phyloP scores from a whole-genome alignment of 2,888 invertebrate genomes.

The Amitus sp. region DNA sequence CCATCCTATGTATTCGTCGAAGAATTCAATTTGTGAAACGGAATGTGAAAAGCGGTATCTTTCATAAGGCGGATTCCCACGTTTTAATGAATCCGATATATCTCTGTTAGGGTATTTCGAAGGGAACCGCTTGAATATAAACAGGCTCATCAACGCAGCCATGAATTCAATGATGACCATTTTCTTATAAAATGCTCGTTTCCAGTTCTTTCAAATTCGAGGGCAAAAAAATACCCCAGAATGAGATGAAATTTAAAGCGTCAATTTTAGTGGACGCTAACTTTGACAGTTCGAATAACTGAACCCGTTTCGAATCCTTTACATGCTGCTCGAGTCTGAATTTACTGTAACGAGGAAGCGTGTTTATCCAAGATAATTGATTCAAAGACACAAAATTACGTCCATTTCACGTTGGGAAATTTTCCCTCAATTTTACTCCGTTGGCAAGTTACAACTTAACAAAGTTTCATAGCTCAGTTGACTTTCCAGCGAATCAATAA shows the following conservation, averaged over 20 bases:
- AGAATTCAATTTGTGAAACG: neutral
- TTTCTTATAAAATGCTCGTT: too few species aligned
- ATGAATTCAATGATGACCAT: neutral
- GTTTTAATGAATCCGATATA: neutral
- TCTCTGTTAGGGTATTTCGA: neutral
- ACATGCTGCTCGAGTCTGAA: slow-evolving; percentile 9
- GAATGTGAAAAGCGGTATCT: neutral
- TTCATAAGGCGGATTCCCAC: neutral
- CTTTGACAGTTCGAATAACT: slow-evolving; percentile 8
- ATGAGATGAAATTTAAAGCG: neutral
- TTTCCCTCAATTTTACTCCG: too few species aligned
- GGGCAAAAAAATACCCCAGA: neutral
- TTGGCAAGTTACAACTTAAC: too few species aligned
- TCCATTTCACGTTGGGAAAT: too few species aligned
- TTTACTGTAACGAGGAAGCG: slow-evolving; percentile 29
- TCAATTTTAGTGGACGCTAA: neutral
- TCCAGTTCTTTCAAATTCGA: too few species aligned
- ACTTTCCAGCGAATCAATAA: neutral
- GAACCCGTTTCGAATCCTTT: slow-evolving; percentile 9
- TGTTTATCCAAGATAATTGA: slow-evolving; percentile 8
- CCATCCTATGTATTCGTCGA: neutral
- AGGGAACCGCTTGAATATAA: too few species aligned
- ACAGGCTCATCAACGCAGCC: too few species aligned
- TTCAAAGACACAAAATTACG: neutral
- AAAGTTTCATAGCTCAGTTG: neutral